Evolutionary conservation across 2,113 vertebrate species (phyloP).

Genomic region (Strix aluco): DNA sequence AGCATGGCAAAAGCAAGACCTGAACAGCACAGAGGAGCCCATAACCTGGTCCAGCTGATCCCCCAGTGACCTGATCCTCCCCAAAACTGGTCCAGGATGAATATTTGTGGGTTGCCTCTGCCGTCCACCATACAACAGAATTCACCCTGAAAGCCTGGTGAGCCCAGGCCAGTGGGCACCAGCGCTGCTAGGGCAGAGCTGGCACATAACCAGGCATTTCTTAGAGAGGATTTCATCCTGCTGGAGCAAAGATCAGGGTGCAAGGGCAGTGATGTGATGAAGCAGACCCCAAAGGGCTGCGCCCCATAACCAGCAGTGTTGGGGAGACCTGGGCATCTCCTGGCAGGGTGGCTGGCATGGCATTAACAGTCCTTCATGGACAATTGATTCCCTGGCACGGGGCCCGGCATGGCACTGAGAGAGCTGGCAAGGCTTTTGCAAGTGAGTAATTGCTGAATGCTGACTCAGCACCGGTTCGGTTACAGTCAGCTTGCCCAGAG

Average conservation of each 20-base stretch:
- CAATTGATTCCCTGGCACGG: background rate
- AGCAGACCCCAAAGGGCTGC: background rate
- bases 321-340: background rate
- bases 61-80: background rate
- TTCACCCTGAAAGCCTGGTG: background rate
- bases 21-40: background rate
- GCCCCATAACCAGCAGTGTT: fast-evolving
- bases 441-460: background rate
- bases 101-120: background rate
- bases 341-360: fast-evolving
- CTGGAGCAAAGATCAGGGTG: background rate
- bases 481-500: background rate
- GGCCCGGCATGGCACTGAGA: background rate
- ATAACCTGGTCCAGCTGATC: background rate
- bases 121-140: background rate
- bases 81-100: background rate
- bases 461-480: background rate
- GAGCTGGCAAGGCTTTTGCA: background rate
- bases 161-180: fast-evolving
- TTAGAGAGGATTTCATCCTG: background rate
- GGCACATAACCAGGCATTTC: background rate
- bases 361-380: background rate
- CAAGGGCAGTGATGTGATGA: fast-evolving
- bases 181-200: background rate
- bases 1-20: fast-evolving